Base-by-base conservation (phyloP, 2,888 invertebrate species). In the Thymelicus acteon region DNA sequence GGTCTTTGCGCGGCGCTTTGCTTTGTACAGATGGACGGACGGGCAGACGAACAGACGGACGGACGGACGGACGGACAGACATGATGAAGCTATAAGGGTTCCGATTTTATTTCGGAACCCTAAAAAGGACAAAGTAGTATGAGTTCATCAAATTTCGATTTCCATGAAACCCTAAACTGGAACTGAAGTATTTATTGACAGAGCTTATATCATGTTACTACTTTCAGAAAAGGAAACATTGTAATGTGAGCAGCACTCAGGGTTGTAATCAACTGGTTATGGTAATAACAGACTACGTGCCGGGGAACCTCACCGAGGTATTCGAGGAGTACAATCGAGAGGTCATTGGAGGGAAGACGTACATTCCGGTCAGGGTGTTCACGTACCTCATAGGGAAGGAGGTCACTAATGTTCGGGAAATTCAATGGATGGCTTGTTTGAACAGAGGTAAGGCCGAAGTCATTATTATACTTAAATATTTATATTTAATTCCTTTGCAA, bases 261-360 rank as follows among this genome's bases (percentile, higher is more conserved):
- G 95, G 96, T 47, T 99, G 99, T 85, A 99, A 99, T 91, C 98
- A 98, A 88, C 96, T 98, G 40, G 98, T 99, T 74, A 99, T 99
- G 98, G 92, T 99, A 71, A 96, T 99, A 75, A 99, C 99, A 0
- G 99, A 99, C 88, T 98, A 98, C 60, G 97, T 98, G 4, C 96
- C 98, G 0, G 97, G 97, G 63, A 98, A 97, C 85, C 95, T 97
- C 75, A 97, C 97, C 13, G 97, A 98, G 78, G 95, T 98, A 5
- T 98, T 99, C 82, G 95, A 96, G 74, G 92, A 95, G 76, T 96
- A 97, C 88, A 99, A 99, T 86, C 95, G 96, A 91, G 94, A 94
- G 67, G 90, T 93, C 73, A 96, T 96, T 74, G 95, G 94, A 19
- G 85, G 84, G 48, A 85, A 87, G 39, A 96, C 95, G 0, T 95